Evolutionary conservation across 2,797 vertebrate species (phyloP).

Genomic region (Tenualosa ilisha): DNA sequence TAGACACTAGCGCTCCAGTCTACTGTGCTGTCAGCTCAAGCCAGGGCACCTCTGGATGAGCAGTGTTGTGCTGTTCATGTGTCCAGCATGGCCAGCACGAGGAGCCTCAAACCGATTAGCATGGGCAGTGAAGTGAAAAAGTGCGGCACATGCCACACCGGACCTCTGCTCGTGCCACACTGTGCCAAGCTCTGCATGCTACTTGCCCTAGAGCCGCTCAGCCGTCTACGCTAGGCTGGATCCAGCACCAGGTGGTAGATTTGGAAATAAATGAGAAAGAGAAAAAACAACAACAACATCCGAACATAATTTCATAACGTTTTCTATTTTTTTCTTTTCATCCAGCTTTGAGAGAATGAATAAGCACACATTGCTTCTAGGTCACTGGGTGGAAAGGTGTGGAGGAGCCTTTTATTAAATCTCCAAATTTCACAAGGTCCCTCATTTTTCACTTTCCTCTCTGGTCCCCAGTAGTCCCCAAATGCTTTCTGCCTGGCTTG

Average conservation of each 20-base stretch:
- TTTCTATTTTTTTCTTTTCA: neutral
- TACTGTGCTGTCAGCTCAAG: neutral
- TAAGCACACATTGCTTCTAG: neutral
- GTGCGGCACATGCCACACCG: neutral
- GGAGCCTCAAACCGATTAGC: constrained; percentile 15
- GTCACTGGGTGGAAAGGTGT: neutral
- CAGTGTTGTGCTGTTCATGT: neutral
- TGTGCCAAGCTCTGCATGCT: neutral
- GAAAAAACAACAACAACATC: neutral
- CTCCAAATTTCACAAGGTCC: neutral
- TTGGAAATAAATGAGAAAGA: constrained; percentile 13
- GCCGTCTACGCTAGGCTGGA: neutral
- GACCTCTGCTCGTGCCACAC: neutral
- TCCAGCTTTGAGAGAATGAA: neutral
- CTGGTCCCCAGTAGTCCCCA: neutral
- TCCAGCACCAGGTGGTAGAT: constrained; percentile 7
- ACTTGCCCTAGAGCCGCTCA: neutral
- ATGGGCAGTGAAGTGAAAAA: neutral
- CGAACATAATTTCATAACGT: constrained; percentile 23
- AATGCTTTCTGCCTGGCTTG: neutral
- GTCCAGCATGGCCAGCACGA: neutral
- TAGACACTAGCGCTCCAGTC: neutral
- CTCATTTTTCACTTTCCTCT: neutral
- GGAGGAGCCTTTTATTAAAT: neutral
- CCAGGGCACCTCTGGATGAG: neutral